A percentile compares a stretch with the other conserved stretches of the same genome.
phyloP scores from a whole-genome alignment of 2,113 vertebrate genomes.

The Platycercus adscitus region DNA sequence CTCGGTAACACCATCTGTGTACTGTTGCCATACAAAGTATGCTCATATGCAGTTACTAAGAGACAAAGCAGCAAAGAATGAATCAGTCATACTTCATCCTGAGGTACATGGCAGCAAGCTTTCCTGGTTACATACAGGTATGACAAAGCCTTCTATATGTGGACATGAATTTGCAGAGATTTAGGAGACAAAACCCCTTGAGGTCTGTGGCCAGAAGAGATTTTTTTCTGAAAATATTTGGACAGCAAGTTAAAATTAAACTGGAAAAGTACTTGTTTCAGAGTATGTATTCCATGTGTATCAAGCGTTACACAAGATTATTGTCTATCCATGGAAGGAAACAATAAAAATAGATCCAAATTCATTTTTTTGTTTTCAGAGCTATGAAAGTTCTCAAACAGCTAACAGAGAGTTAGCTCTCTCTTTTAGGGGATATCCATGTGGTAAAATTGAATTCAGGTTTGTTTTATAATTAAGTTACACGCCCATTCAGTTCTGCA shows the following conservation, averaged over 20 bases:
- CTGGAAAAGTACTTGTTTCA: background rate
- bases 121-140: background rate
- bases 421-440: background rate
- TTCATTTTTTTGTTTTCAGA: background rate
- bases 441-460: background rate
- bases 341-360: background rate
- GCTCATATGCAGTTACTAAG: background rate
- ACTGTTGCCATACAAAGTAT: background rate
- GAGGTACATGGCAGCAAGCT: background rate
- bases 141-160: background rate
- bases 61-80: background rate
- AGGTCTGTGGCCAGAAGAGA: background rate
- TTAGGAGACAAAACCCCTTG: background rate
- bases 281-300: background rate
- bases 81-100: background rate
- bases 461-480: background rate
- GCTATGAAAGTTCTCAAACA: background rate
- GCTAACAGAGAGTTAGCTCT: background rate
- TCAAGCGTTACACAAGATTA: background rate
- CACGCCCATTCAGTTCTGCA: background rate
- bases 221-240: background rate
- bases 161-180: background rate
- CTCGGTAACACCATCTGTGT: background rate
- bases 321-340: background rate
- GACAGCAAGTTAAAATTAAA: background rate